Conservation (phyloP, 2,888 invertebrate genomes). For the Ashinkailepas kermadecensis region DNA sequence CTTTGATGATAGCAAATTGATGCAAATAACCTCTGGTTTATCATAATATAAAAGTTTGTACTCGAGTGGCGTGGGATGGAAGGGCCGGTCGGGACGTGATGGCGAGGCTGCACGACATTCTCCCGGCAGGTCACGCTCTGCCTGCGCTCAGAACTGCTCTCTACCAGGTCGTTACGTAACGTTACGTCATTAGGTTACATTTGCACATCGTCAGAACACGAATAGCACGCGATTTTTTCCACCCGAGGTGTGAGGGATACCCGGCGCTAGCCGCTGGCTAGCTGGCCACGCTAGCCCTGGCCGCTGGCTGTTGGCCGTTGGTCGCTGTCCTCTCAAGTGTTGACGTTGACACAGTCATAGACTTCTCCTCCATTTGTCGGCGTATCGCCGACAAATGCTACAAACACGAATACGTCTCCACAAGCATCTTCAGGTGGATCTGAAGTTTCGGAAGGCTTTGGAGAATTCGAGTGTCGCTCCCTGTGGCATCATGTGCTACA, state of each 20-base stretch:
- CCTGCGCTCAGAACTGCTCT: background rate
- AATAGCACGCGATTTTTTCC: background rate
- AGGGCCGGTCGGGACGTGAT: background rate
- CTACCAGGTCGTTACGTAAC: background rate
- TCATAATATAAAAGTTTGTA: conserved; percentile 21
- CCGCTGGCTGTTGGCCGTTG: too few relatives aligned
- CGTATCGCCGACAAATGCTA: background rate
- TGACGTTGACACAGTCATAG: too few relatives aligned
- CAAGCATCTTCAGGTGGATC: too few relatives aligned
- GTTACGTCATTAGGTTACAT: background rate
- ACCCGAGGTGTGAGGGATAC: too few relatives aligned
- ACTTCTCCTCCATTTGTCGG: background rate
- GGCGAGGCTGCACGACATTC: background rate
- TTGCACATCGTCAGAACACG: conserved; percentile 12
- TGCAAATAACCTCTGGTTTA: conserved; percentile 22
- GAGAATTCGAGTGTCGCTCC: too few relatives aligned
- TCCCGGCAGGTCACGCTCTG: background rate
- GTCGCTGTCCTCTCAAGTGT: too few relatives aligned
- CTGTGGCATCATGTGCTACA: background rate
- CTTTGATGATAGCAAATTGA: conserved; percentile 21
- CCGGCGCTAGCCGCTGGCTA: too few relatives aligned
- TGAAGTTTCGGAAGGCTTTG: too few relatives aligned
- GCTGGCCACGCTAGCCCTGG: too few relatives aligned
- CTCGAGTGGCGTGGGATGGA: background rate
- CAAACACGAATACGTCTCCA: too few relatives aligned